Conservation (phyloP, 2,113 vertebrate genomes). For the Cephalopholis sonnerati region DNA sequence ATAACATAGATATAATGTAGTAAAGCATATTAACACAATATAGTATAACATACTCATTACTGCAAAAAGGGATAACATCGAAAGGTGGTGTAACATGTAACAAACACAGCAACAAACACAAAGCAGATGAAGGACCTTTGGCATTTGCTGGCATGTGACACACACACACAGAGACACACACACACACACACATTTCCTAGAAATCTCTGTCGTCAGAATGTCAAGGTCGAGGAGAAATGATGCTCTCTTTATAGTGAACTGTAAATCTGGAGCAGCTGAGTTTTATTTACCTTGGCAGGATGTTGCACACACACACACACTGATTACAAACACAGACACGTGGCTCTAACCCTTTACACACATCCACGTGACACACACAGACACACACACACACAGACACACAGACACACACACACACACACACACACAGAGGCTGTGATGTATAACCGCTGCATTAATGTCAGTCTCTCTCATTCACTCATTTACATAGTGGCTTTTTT, state of each 20-base stretch:
- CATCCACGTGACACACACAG: slow-evolving; percentile 11
- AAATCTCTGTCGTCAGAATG: not conserved
- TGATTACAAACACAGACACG: slow-evolving; percentile 7
- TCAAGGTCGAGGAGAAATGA: slow-evolving; percentile 24
- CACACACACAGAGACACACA: not conserved
- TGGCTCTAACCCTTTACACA: not conserved
- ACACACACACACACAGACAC: slow-evolving; percentile 34
- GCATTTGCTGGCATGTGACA: not conserved
- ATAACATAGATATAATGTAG: too few species aligned
- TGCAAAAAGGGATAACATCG: not conserved
- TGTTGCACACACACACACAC: slow-evolving; percentile 33
- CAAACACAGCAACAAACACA: not conserved
- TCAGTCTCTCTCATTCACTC: not conserved
- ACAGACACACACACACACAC: slow-evolving; percentile 6
- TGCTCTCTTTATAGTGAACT: slow-evolving; percentile 27
- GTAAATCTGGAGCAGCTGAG: slow-evolving; percentile 46
- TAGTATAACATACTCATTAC: too few species aligned
- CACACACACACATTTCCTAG: slow-evolving; percentile 4
- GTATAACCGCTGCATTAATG: not conserved
- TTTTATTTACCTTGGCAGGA: slow-evolving; percentile 28
- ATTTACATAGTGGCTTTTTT: not conserved
- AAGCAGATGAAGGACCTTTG: not conserved
- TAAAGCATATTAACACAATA: too few species aligned
- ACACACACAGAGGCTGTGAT: not conserved
- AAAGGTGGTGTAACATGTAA: not conserved